phyloP scores from a whole-genome alignment of 2,113 vertebrate species.

The Sorex araneus region DNA sequence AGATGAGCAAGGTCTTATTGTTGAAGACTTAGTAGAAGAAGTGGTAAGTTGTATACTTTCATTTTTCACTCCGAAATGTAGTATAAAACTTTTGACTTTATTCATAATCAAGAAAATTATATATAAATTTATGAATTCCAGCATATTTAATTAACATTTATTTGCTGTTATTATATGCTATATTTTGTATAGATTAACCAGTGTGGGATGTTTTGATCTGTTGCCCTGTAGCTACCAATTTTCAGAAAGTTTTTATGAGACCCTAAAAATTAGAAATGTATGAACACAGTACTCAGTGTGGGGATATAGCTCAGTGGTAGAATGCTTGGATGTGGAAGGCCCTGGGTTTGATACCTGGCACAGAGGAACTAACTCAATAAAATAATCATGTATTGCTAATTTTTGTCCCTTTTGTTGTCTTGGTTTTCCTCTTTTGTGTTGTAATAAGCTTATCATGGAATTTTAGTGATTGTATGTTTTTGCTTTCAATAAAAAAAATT shows the following conservation, averaged over 20 bases:
- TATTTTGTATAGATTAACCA: slow-evolving; percentile 33
- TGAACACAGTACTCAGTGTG: background rate
- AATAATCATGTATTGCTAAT: slow-evolving; percentile 14
- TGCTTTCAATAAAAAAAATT: background rate
- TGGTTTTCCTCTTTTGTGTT: slow-evolving; percentile 10
- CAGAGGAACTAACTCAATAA: no score
- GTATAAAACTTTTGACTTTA: slow-evolving; percentile 24
- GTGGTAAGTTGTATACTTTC: slow-evolving; percentile 93
- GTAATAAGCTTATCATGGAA: background rate
- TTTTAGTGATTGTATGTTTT: slow-evolving; percentile 27
- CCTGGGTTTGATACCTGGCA: no score
- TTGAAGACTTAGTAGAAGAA: slow-evolving; percentile 97
- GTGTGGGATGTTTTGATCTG: background rate
- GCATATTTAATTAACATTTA: slow-evolving; percentile 54
- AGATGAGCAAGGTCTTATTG: slow-evolving; percentile 98
- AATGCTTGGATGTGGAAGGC: no score
- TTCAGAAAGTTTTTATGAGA: slow-evolving; percentile 47
- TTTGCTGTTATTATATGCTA: slow-evolving; percentile 40
- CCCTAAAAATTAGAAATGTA: slow-evolving; percentile 54
- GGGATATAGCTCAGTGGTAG: no score
- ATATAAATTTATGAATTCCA: background rate
- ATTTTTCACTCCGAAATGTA: slow-evolving; percentile 19
- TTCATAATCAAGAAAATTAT: background rate
- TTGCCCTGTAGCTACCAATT: slow-evolving; percentile 42
- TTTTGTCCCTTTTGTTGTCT: slow-evolving; percentile 32